A percentile compares a stretch with the other conserved stretches of the same genome.
Evolutionary conservation across 1,140 invertebrate species (phyloP).

Genomic region (Luehdorfia chinensis): DNA sequence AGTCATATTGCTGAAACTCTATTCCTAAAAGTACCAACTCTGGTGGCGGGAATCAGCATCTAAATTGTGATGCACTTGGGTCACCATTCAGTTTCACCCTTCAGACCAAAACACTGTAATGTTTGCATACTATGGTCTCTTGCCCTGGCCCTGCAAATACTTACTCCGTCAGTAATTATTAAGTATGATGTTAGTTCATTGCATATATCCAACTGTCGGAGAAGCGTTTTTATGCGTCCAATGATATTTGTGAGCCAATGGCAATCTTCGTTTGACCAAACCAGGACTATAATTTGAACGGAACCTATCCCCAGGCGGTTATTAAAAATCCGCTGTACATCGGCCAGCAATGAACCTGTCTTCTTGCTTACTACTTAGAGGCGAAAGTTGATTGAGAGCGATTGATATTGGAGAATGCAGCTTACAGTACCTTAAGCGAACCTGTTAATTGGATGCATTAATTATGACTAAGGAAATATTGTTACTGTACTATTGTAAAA

Average conservation of each 20-base stretch:
- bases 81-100: background rate
- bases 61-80: background rate
- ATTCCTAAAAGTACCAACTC: too few species aligned
- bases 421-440: too few species aligned
- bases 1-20: too few species aligned
- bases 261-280: conserved; percentile 8
- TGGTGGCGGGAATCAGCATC: background rate
- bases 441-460: too few species aligned
- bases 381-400: background rate
- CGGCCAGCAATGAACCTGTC: background rate
- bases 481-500: too few species aligned
- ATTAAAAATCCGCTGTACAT: conserved; percentile 8
- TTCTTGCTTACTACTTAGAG: background rate
- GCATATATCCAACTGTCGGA: background rate
- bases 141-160: background rate
- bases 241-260: background rate
- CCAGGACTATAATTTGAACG: conserved; percentile 22
- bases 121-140: background rate
- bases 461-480: too few species aligned
- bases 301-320: conserved; percentile 20
- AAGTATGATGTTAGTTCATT: conserved; percentile 1
- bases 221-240: background rate
- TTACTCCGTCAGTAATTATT: background rate
- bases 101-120: too few species aligned
- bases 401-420: too few species aligned